Evolutionary conservation across 2,113 vertebrate species (phyloP).

Genomic region (Elgaria multicarinata): DNA sequence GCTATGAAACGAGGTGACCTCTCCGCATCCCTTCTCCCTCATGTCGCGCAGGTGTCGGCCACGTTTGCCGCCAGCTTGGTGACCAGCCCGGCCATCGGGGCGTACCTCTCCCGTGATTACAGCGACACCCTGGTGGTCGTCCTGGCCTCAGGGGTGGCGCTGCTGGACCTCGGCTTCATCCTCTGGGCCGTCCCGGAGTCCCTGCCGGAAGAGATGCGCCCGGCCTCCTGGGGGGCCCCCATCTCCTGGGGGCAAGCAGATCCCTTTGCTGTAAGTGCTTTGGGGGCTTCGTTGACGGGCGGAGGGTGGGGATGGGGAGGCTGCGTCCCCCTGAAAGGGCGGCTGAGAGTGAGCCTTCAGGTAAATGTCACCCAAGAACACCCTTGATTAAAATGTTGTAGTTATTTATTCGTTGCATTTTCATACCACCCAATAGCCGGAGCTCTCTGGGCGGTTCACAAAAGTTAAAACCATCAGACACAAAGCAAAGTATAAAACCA

Average conservation of each 20-base stretch:
- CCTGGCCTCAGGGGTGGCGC: slow-evolving; percentile 86
- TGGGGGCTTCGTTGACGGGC: neutral
- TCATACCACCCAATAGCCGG: no score
- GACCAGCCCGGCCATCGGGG: slow-evolving; percentile 91
- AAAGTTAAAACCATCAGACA: no score
- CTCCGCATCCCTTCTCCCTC: no score
- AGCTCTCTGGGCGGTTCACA: no score
- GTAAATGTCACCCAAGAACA: no score
- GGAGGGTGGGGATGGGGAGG: neutral
- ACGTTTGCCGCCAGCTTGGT: slow-evolving; percentile 92
- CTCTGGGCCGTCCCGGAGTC: slow-evolving; percentile 91
- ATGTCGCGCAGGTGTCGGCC: slow-evolving; percentile 85
- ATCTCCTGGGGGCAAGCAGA: slow-evolving; percentile 94
- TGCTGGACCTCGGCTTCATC: slow-evolving; percentile 93
- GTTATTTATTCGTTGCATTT: no score
- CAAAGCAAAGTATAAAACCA: no score
- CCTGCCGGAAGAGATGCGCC: slow-evolving; percentile 92
- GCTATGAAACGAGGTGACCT: no score
- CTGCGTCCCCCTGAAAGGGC: neutral
- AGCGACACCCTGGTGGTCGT: slow-evolving; percentile 90
- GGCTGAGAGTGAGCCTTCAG: neutral
- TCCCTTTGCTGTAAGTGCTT: slow-evolving; percentile 85
- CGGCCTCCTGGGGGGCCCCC: slow-evolving; percentile 90
- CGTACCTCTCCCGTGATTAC: slow-evolving; percentile 86
- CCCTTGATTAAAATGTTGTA: no score